Evolutionary conservation across 2,113 vertebrate species (phyloP).

Genomic region (Vimba vimba): DNA sequence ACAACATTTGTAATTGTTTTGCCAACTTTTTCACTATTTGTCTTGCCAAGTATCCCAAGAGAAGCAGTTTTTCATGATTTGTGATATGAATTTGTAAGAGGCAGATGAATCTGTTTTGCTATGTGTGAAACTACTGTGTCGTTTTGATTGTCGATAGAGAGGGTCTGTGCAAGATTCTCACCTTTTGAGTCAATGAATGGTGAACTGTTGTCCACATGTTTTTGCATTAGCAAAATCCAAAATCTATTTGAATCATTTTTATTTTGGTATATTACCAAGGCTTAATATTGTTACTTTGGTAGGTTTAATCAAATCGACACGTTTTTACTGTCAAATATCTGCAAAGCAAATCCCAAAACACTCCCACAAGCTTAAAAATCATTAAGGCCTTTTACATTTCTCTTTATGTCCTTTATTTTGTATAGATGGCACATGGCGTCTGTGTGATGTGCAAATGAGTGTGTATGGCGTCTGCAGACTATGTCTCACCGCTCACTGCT

Average conservation of each 20-base stretch:
- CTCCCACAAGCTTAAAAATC: background rate
- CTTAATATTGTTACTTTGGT: slow-evolving; percentile 1
- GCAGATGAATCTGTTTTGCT: slow-evolving; percentile 31
- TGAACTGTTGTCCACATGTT: background rate
- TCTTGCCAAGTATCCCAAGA: slow-evolving; percentile 19
- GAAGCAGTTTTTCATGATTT: background rate
- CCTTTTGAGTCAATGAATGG: background rate
- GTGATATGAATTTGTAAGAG: slow-evolving; percentile 11
- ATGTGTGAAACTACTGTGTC: slow-evolving; percentile 56
- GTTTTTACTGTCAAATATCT: slow-evolving; percentile 36
- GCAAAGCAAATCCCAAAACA: background rate
- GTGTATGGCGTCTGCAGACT: slow-evolving; percentile 47
- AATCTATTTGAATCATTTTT: slow-evolving; percentile 46
- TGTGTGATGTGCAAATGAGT: background rate
- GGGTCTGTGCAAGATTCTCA: slow-evolving; percentile 22
- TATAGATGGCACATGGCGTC: background rate
- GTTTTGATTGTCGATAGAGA: slow-evolving; percentile 7
- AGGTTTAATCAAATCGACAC: slow-evolving; percentile 2
- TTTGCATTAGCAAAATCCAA: slow-evolving; percentile 35
- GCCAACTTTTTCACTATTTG: background rate
- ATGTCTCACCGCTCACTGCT: slow-evolving; percentile 59
- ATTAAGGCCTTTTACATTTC: background rate
- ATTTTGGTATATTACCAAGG: slow-evolving; percentile 65
- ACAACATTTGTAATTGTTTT: slow-evolving; percentile 19
- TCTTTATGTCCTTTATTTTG: background rate